Evolutionary conservation across 2,888 invertebrate species (phyloP).

Genomic region (Creontiades dilutus): DNA sequence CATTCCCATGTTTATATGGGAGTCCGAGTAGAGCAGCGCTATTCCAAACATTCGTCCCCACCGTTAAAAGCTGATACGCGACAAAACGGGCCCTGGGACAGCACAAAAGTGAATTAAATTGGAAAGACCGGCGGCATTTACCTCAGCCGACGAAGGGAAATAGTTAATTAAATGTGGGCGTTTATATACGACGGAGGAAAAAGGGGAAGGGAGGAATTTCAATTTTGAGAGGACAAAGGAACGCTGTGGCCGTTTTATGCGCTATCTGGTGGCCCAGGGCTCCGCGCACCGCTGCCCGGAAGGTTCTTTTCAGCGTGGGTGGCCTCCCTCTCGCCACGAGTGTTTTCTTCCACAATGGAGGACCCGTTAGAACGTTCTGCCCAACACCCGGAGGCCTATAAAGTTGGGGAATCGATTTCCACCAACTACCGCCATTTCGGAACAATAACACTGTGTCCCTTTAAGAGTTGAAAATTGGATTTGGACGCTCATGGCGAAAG

Average conservation of each 20-base stretch:
- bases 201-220: neutral
- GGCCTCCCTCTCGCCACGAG: neutral
- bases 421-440: neutral
- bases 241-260: neutral
- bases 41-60: neutral
- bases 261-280: slow-evolving; percentile 7
- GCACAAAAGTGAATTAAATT: neutral
- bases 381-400: neutral
- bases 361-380: neutral
- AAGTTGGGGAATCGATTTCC: neutral
- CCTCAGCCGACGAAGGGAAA: neutral
- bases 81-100: neutral
- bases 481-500: no score
- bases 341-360: slow-evolving; percentile 12
- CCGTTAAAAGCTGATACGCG: neutral
- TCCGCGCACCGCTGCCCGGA: slow-evolving; percentile 26
- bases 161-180: slow-evolving; percentile 15
- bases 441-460: neutral
- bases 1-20: no score
- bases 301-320: slow-evolving; percentile 16
- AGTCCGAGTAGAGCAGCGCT: no score
- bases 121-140: neutral
- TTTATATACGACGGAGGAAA: slow-evolving; percentile 1
- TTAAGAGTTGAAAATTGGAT: no score
- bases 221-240: slow-evolving; percentile 17